A percentile compares a stretch with the other conserved stretches of the same genome.
phyloP scores from a whole-genome alignment of 2,113 vertebrate species.

The Brevimyrus niger region DNA sequence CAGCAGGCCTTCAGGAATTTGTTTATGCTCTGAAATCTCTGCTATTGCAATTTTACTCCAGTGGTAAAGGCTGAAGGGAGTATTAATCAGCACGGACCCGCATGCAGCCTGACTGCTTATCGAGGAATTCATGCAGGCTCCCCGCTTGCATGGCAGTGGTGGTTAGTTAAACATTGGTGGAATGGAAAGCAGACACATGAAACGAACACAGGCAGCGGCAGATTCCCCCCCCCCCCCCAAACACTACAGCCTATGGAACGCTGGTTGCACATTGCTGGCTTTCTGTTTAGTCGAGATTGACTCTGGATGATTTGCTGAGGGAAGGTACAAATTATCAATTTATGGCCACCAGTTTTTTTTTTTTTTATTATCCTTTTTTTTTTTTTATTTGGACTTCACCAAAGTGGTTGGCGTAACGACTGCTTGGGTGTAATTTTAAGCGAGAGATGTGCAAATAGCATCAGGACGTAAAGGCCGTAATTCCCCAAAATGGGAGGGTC shows the following conservation, averaged over 20 bases:
- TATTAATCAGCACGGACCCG: not conserved
- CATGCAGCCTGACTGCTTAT: not conserved
- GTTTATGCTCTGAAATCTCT: not conserved
- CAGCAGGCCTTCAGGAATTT: not conserved
- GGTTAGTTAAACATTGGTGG: not conserved
- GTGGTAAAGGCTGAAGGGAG: not conserved
- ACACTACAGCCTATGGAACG: not conserved
- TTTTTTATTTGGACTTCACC: not conserved
- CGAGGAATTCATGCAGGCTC: not conserved
- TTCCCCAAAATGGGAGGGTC: not conserved
- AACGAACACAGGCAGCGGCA: not conserved
- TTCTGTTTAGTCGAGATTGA: not conserved
- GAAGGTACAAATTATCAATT: not conserved
- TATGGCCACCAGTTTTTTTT: not conserved
- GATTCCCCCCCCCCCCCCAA: not conserved
- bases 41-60: not conserved
- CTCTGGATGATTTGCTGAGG: not conserved
- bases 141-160: not conserved
- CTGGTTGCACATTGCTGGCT: not conserved
- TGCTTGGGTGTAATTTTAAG: not conserved
- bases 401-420: not conserved
- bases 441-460: not conserved
- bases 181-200: not conserved
- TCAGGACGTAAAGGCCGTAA: constrained; percentile 2
- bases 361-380: not conserved